Evolutionary conservation across 92 coral and sea anemone species (phyloP).

Genomic region (Micromussa lordhowensis): DNA sequence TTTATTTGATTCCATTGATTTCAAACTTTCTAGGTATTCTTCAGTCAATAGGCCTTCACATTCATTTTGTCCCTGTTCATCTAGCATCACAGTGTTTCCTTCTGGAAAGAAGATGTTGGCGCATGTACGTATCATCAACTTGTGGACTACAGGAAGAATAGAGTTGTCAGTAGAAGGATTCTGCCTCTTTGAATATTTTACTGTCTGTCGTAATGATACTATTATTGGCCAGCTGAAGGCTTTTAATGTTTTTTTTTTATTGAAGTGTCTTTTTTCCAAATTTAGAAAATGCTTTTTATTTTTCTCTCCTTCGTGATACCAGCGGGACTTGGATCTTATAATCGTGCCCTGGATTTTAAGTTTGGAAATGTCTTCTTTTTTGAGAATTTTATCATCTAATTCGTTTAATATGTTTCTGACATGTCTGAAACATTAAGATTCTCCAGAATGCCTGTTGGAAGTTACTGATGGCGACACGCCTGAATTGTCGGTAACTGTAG

Average conservation of each 20-base stretch:
- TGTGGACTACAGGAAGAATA: constrained; percentile 1
- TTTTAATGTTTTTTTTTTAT: constrained; percentile 6
- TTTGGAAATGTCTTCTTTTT: no score
- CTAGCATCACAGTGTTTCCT: no score
- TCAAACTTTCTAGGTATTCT: no score
- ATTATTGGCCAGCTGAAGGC: not conserved
- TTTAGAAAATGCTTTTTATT: no score
- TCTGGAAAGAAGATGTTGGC: not conserved
- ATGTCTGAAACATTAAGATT: no score
- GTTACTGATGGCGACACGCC: constrained; percentile 45
- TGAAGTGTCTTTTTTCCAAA: not conserved
- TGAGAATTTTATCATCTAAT: no score
- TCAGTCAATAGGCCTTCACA: no score
- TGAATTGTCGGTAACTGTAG: constrained; percentile 77
- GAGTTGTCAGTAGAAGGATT: not conserved
- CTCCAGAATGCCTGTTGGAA: constrained; percentile 19
- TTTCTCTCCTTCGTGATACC: no score
- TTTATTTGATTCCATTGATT: not conserved
- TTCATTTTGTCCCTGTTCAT: no score
- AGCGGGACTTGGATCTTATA: no score
- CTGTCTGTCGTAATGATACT: not conserved
- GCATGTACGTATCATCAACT: not conserved
- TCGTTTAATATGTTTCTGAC: no score
- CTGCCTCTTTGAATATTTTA: not conserved
- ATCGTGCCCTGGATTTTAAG: no score